Base-by-base conservation (phyloP, 2,113 vertebrate genomes). In the Indri indri region DNA sequence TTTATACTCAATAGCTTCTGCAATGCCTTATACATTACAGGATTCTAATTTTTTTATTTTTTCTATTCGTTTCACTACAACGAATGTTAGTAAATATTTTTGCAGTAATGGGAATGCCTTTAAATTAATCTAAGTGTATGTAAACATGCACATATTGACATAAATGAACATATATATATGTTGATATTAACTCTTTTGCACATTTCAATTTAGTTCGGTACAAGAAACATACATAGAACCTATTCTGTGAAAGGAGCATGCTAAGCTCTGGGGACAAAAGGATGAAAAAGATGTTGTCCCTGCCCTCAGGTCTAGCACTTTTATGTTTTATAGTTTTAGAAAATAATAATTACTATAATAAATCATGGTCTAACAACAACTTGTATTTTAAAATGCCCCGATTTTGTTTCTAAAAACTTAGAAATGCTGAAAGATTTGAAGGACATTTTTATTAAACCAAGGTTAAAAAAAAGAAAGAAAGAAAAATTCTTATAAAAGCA, bases 331-430 rank as follows among this genome's bases (percentile, higher is more conserved):
- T 59, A 61, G 34, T 88, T 91, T 74, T 12, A 18, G 27, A 47
- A 89, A 95, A 90, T 74, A 93, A 88, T 80, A 95, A 94, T 93
- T 77, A 59, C 77, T 96, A 32, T 66, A 88, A 77, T 94, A 95
- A 94, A 88, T 93, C 81, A 88, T 52, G 22, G 30, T 82, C 59
- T 95, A 77, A 79, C 4, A 88, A 74, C 23, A 96, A n/a, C 20
- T 54, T 88, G 59, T 59, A 92, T 83, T 94, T 96, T 83, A 87
- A 92, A 92, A 93, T 79, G n/a, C 13, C 45, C 42, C 3, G n/a
- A 82, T n/a, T 95, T 74, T 83, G 47, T 94, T 90, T 57, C 47
- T 54, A 57, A 57, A 84, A 90, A 82, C 40, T 50, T 42, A 76
- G 22, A 88, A 88, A 42, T 57, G 16, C 8, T 50, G n/a, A 63